Percentiles rank a stretch among this genome's conserved stretches.
Evolutionary conservation across 2,113 vertebrate species (phyloP).

Genomic region (Melanocharis versteri): DNA sequence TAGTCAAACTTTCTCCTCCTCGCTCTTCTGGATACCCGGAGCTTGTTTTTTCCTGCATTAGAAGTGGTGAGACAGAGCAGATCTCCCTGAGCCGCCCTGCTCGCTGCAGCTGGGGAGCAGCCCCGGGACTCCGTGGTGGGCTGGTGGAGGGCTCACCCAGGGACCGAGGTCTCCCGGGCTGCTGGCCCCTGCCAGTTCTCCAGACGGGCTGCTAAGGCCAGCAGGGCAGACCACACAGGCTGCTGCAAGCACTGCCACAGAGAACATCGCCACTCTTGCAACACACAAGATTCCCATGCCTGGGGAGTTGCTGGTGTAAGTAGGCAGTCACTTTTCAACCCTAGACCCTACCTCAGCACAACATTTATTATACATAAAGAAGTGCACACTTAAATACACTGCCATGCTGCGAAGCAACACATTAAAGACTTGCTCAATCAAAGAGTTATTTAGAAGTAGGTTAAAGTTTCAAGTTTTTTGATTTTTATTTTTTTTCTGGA

Average conservation of each 20-base stretch:
- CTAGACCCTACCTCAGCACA: background rate
- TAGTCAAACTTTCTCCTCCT: background rate
- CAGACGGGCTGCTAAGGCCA: constrained; percentile 6
- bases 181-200: constrained; percentile 8
- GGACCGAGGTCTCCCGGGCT: background rate
- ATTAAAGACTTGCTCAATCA: background rate
- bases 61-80: background rate
- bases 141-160: background rate
- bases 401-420: background rate
- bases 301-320: background rate
- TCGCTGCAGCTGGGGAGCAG: background rate
- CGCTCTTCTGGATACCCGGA: background rate
- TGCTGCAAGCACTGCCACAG: constrained; percentile 16
- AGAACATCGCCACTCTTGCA: background rate
- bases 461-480: background rate
- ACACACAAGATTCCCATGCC: constrained; percentile 14
- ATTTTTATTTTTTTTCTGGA: background rate
- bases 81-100: background rate
- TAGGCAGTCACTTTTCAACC: background rate
- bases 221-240: constrained; percentile 57
- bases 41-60: background rate
- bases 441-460: background rate
- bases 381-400: background rate
- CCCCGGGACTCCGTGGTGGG: background rate
- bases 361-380: background rate